Evolutionary conservation across 2,888 invertebrate genomes (phyloP), one percentile per base, ranked within the genome.

Genomic region (Sphecodes monilicornis): DNA sequence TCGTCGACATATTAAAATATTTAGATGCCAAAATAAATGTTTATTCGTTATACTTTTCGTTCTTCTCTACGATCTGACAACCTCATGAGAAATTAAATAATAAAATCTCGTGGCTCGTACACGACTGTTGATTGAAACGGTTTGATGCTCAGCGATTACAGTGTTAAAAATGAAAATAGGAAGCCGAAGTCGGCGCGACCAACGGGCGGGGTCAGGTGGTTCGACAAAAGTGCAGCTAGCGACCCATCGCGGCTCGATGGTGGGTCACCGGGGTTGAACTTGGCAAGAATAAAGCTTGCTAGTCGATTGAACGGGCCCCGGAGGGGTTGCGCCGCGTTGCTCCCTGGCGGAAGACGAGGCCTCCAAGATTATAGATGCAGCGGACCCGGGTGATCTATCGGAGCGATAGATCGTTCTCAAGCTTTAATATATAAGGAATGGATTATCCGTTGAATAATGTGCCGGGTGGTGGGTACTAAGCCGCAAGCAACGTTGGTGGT

Each of bases 371-470:
- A 70, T 11, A 46, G 43, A 70, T 32, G 46, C 43, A 70, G 22
- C 43, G 41, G 11, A 4, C 29, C 39, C 22, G 1, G 73, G 57
- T 86, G 78, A 91, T 91, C 90, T 83, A 90, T 91, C 89, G 89
- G 68, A 41, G 76, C 89, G 84, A 92, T 92, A 90, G 90, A 92
- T 92, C 90, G 90, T 91, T 82, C 88, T 82, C 82, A 76, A 82
- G 88, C 89, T 91, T 90, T 90, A 91, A 87, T 90, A 90, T 89
- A 91, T 91, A 93, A 93, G 92, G 92, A 92, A 92, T 88, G 93
- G 93, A 92, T 93, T 93, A 93, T 92, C 92, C 92, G 81, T 90
- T 93, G 93, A 93, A 92, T 93, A 93, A 93, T 93, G 93, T 90
- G 89, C 82, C 76, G 82, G 83, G 84, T 69, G 84, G 64, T 85